phyloP scores from a whole-genome alignment of 2,113 vertebrate genomes.

The Oostethus manadensis region DNA sequence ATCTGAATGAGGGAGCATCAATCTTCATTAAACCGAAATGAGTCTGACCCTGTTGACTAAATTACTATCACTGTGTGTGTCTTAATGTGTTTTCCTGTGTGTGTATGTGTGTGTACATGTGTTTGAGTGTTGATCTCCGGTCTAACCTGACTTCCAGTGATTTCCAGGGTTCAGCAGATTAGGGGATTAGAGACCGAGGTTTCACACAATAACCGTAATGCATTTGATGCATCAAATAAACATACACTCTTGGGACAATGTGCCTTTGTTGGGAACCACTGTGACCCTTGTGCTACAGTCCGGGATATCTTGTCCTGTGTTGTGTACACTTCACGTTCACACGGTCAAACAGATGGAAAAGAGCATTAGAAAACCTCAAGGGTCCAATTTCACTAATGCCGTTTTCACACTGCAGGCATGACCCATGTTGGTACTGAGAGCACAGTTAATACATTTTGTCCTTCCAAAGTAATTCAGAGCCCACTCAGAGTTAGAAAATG shows the following conservation, averaged over 20 bases:
- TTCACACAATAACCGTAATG: slow-evolving; percentile 70
- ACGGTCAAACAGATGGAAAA: slow-evolving; percentile 42
- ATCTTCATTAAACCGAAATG: slow-evolving; percentile 67
- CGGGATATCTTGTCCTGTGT: slow-evolving; percentile 4
- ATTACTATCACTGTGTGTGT: slow-evolving; percentile 45
- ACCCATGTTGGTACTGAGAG: slow-evolving; percentile 40
- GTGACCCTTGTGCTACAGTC: slow-evolving; percentile 19
- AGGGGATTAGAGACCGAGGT: slow-evolving; percentile 68
- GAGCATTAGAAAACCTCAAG: slow-evolving; percentile 47
- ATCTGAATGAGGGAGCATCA: slow-evolving; percentile 51
- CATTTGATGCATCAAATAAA: slow-evolving; percentile 36
- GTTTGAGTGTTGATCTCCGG: slow-evolving; percentile 33
- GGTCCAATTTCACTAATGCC: slow-evolving; percentile 54
- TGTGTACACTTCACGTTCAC: slow-evolving; percentile 13
- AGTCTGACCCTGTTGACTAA: slow-evolving; percentile 63
- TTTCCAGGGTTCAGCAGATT: slow-evolving; percentile 75
- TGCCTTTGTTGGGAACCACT: slow-evolving; percentile 19
- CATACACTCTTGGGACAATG: neutral
- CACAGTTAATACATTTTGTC: slow-evolving; percentile 48
- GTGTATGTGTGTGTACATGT: slow-evolving; percentile 9
- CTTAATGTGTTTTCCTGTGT: slow-evolving; percentile 4
- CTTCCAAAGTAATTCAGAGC: slow-evolving; percentile 48
- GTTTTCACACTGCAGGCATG: slow-evolving; percentile 40
- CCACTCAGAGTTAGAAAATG: slow-evolving; percentile 52
- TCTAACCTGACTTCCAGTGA: slow-evolving; percentile 61